Evolutionary conservation across 2,888 invertebrate genomes (phyloP).

Genomic region (Molorchus minor): DNA sequence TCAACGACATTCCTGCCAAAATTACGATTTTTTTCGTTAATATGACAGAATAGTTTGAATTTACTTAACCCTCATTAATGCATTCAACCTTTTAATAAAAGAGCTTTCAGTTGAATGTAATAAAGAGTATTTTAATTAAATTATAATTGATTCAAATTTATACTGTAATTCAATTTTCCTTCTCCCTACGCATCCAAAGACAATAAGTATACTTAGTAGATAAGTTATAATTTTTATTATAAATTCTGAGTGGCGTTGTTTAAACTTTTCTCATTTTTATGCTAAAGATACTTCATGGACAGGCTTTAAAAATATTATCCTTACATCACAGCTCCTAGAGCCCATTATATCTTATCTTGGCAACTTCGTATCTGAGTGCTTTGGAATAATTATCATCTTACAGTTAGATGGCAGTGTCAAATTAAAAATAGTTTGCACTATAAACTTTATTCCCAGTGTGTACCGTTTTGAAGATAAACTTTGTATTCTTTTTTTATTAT

Average conservation of each 20-base stretch:
- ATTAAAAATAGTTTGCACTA: no score
- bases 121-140: slow-evolving; percentile 43
- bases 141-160: slow-evolving; percentile 45
- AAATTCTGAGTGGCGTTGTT: slow-evolving; percentile 30
- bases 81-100: slow-evolving; percentile 15
- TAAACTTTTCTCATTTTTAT: slow-evolving; percentile 44
- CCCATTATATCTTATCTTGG: background rate
- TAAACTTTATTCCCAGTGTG: no score
- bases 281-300: slow-evolving; percentile 34
- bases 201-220: slow-evolving; percentile 45
- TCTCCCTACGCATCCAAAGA: slow-evolving; percentile 39
- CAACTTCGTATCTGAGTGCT: slow-evolving; percentile 5
- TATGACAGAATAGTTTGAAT: no score
- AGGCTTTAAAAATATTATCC: slow-evolving; percentile 10
- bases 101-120: slow-evolving; percentile 39
- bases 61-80: no score
- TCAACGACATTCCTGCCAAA: no score
- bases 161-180: slow-evolving; percentile 45
- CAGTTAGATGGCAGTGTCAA: no score
- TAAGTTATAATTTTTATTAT: slow-evolving; percentile 43
- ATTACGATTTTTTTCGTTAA: no score
- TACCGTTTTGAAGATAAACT: no score
- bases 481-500: no score
- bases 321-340: slow-evolving; percentile 1
- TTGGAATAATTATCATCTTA: background rate